Evolutionary conservation across 2,113 vertebrate species (phyloP).

Genomic region (Antennarius striatus): DNA sequence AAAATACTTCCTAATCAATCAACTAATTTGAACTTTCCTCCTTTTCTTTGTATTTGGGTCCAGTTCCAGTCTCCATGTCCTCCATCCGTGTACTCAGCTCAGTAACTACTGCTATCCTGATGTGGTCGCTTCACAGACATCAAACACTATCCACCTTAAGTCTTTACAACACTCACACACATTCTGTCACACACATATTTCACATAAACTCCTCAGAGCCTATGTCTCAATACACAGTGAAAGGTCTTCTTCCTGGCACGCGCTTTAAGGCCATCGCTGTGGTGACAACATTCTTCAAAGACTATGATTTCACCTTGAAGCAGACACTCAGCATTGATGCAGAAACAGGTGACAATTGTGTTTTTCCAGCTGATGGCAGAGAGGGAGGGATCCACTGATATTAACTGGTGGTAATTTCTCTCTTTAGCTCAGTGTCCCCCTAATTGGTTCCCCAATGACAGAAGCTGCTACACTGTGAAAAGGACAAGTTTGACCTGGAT

Average conservation of each 20-base stretch:
- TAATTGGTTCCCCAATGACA: constrained; percentile 82
- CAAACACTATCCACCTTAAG: constrained; percentile 45
- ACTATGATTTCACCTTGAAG: constrained; percentile 74
- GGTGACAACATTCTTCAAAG: constrained; percentile 74
- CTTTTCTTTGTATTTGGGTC: constrained; percentile 11
- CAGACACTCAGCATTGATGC: constrained; percentile 77
- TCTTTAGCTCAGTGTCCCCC: constrained; percentile 79
- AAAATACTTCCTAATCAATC: background rate
- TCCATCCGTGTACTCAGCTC: constrained; percentile 69
- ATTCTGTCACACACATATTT: constrained; percentile 29
- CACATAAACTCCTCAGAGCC: constrained; percentile 34
- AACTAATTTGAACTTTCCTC: background rate
- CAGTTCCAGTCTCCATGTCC: constrained; percentile 65
- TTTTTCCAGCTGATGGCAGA: background rate
- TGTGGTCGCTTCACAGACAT: constrained; percentile 70
- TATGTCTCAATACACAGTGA: constrained; percentile 66
- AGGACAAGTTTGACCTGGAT: constrained; percentile 77
- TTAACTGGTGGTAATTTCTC: constrained; percentile 8
- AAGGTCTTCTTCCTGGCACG: constrained; percentile 78
- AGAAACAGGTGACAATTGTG: constrained; percentile 82
- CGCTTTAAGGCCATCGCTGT: constrained; percentile 75
- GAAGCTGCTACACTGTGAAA: constrained; percentile 81
- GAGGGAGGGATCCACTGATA: background rate
- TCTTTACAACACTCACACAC: constrained; percentile 49
- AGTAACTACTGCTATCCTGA: constrained; percentile 80